A percentile compares a stretch with the other conserved stretches of the same genome.
phyloP scores from a whole-genome alignment of 2,888 invertebrate species.

The Neoitamus cyanurus region DNA sequence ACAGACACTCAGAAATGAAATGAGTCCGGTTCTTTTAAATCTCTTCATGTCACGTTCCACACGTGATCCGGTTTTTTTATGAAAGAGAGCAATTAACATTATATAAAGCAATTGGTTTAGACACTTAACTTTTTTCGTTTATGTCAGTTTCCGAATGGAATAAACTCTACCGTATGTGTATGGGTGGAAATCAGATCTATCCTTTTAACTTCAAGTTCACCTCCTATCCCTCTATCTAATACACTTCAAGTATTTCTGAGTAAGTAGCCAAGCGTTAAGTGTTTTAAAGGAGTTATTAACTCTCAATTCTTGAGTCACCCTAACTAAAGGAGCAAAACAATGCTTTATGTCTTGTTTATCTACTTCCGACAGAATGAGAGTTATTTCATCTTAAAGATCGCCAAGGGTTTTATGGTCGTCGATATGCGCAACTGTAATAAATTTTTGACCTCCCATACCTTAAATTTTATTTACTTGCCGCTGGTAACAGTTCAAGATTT shows the following conservation, averaged over 20 bases:
- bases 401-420: not conserved
- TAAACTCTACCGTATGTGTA: conserved; percentile 54
- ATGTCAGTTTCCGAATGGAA: not conserved
- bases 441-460: conserved; percentile 50
- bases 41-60: too few species aligned
- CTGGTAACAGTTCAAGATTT: conserved; percentile 18
- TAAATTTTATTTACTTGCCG: conserved; percentile 34
- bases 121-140: too few species aligned
- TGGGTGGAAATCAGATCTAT: not conserved
- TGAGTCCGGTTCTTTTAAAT: too few species aligned
- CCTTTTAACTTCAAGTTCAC: not conserved
- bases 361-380: conserved; percentile 37
- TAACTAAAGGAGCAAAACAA: not conserved
- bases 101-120: too few species aligned
- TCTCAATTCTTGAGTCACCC: not conserved
- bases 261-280: not conserved
- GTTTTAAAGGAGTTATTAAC: conserved; percentile 20
- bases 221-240: not conserved
- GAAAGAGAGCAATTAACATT: too few species aligned
- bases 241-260: not conserved
- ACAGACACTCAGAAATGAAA: too few species aligned
- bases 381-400: not conserved
- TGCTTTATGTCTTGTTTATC: conserved; percentile 27
- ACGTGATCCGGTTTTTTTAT: too few species aligned
- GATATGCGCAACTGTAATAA: conserved; percentile 28